Evolutionary conservation across 2,888 invertebrate genomes (phyloP).

Genomic region (Linyphia triangularis): DNA sequence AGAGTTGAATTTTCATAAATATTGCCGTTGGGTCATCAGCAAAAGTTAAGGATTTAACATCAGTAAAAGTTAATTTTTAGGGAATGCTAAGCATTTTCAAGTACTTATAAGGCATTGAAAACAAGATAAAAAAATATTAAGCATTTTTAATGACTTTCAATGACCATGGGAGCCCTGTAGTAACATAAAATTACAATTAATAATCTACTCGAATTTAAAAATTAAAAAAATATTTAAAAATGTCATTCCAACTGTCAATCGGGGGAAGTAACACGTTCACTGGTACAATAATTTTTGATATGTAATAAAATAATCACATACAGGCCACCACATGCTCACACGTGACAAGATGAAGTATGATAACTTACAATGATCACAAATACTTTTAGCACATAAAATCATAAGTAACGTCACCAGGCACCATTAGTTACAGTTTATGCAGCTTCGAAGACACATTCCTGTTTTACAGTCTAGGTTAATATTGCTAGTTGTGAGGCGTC

Average conservation of each 20-base stretch:
- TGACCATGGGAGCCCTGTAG: too few relatives aligned
- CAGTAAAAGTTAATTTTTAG: background rate
- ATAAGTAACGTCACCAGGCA: constrained; percentile 11
- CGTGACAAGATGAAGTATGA: constrained; percentile 23
- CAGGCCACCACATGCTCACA: background rate
- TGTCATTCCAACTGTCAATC: too few relatives aligned
- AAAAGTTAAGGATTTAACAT: background rate
- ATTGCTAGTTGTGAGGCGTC: constrained; percentile 55
- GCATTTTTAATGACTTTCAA: too few relatives aligned
- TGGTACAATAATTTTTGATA: background rate
- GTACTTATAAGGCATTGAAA: too few relatives aligned
- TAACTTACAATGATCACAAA: constrained; percentile 47
- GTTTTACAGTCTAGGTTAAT: constrained; percentile 60
- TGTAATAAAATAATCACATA: constrained; percentile 2
- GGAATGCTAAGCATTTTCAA: too few relatives aligned
- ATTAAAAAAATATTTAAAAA: background rate
- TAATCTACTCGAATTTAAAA: background rate
- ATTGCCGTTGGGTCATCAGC: too few relatives aligned
- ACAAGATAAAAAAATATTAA: too few relatives aligned
- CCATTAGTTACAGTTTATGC: constrained; percentile 11
- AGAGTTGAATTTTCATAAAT: too few relatives aligned
- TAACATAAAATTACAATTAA: background rate
- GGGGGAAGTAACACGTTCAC: constrained; percentile 1
- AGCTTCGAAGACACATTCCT: constrained; percentile 13
- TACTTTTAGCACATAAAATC: background rate